A percentile compares a stretch with the other conserved stretches of the same genome.
These are phyloP conservation scores for Cryptoblepharus egeriae DNA, from an alignment of 2,797 vertebrate genomes.

Conservation along the genomic window DNA sequence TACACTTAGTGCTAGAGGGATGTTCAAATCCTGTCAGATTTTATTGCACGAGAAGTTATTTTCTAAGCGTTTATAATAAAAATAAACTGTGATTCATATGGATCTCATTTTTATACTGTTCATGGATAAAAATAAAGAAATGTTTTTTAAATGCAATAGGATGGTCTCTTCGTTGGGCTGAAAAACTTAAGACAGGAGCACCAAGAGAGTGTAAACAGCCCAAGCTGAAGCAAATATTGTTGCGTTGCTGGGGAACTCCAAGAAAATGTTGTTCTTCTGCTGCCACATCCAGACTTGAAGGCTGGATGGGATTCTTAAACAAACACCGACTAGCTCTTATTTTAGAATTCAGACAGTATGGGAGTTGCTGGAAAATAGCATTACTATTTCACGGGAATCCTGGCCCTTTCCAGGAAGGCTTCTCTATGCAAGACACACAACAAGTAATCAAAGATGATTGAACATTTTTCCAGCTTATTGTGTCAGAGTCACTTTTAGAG, in stretches of 20 bases:
- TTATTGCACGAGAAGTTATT: neutral
- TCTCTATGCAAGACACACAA: neutral
- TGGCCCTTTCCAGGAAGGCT: neutral
- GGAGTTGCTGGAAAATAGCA: neutral
- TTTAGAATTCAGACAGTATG: slow-evolving; percentile 9
- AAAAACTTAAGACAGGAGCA: neutral
- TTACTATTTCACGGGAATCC: neutral
- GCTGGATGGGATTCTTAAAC: slow-evolving; percentile 40
- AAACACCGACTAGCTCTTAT: slow-evolving; percentile 27
- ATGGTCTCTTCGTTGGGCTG: slow-evolving; percentile 15
- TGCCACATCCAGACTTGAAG: slow-evolving; percentile 25
- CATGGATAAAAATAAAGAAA: neutral
- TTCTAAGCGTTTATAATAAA: slow-evolving; percentile 4
- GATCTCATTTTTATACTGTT: slow-evolving; percentile 28
- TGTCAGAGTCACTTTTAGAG: neutral
- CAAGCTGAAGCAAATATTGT: slow-evolving; percentile 52
- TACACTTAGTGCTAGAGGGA: neutral
- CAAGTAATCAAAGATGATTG: neutral
- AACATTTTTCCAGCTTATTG: neutral
- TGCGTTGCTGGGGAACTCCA: slow-evolving; percentile 51
- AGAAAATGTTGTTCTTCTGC: slow-evolving; percentile 9
- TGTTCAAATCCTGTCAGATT: neutral
- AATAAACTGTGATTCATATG: slow-evolving; percentile 1
- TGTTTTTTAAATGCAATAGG: neutral
- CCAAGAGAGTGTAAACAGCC: slow-evolving; percentile 20